Percentiles rank a stretch among this genome's conserved stretches.
Evolutionary conservation across 2,797 vertebrate genomes (phyloP).

Genomic region (Hydrophis major): DNA sequence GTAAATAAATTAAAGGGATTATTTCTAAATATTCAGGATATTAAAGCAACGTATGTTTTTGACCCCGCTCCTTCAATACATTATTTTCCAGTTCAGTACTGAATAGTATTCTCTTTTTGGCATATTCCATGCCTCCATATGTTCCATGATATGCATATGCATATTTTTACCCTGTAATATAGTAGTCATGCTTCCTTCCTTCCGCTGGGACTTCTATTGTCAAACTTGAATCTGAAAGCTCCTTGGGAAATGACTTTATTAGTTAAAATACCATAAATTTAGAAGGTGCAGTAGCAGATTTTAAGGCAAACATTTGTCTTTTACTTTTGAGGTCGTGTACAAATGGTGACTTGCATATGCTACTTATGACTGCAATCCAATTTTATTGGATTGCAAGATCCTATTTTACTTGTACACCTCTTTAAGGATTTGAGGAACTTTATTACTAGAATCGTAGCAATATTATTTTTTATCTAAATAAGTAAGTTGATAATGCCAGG

Average conservation of each 20-base stretch:
- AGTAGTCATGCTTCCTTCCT: background rate
- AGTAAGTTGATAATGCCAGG: background rate
- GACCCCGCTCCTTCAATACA: background rate
- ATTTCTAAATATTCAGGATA: background rate
- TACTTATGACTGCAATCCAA: background rate
- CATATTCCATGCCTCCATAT: background rate
- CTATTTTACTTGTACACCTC: background rate
- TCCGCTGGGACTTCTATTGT: background rate
- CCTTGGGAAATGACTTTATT: background rate
- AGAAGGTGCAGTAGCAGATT: no score
- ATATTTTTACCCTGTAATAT: background rate
- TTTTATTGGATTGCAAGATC: background rate
- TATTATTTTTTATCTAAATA: background rate
- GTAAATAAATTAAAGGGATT: constrained; percentile 53
- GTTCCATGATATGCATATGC: background rate
- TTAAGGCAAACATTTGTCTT: background rate
- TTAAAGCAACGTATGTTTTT: background rate
- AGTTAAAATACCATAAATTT: background rate
- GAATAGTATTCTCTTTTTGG: background rate
- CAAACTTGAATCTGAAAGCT: background rate
- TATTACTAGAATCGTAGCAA: background rate
- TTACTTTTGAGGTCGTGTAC: background rate
- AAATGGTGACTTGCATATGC: background rate
- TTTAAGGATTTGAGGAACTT: background rate
- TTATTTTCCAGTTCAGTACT: background rate